Percentiles rank a stretch among this genome's conserved stretches.
Conservation (phyloP, 2,113 vertebrate genomes). For the Crocuta crocuta region DNA sequence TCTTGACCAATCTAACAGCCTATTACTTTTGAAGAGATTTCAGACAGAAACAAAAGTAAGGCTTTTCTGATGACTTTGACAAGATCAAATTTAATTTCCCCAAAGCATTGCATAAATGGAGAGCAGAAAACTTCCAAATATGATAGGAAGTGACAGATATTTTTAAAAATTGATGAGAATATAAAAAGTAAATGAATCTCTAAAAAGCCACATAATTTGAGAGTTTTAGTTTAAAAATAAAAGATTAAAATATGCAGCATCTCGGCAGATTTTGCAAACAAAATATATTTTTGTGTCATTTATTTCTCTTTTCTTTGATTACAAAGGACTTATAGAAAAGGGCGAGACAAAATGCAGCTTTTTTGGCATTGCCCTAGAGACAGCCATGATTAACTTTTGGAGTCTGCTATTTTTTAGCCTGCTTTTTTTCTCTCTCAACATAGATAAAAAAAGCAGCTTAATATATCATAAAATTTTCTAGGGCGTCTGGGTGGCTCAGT, state of each 20-base stretch:
- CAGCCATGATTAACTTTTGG: neutral
- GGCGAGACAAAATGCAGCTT: neutral
- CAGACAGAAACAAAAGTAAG: slow-evolving; percentile 55
- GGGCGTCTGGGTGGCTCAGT: no score
- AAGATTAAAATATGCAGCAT: neutral
- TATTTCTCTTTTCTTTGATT: slow-evolving; percentile 33
- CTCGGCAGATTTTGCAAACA: slow-evolving; percentile 18
- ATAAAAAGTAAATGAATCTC: neutral
- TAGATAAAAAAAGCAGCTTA: neutral
- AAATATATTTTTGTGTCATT: slow-evolving; percentile 8
- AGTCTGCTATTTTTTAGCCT: neutral
- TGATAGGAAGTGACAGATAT: neutral
- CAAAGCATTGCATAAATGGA: neutral
- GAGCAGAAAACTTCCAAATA: slow-evolving; percentile 42
- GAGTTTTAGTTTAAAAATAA: neutral
- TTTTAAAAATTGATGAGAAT: slow-evolving; percentile 25
- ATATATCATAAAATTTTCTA: neutral
- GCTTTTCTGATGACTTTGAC: slow-evolving; percentile 35
- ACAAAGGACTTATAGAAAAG: slow-evolving; percentile 41
- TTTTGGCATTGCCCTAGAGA: neutral
- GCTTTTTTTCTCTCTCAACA: neutral
- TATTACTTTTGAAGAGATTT: slow-evolving; percentile 54
- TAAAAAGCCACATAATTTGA: slow-evolving; percentile 44
- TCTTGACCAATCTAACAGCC: slow-evolving; percentile 39
- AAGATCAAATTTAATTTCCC: slow-evolving; percentile 50